These are phyloP conservation scores for Salminus brasiliensis DNA, from an alignment of 2,113 vertebrate species.

Conservation along the genomic window DNA sequence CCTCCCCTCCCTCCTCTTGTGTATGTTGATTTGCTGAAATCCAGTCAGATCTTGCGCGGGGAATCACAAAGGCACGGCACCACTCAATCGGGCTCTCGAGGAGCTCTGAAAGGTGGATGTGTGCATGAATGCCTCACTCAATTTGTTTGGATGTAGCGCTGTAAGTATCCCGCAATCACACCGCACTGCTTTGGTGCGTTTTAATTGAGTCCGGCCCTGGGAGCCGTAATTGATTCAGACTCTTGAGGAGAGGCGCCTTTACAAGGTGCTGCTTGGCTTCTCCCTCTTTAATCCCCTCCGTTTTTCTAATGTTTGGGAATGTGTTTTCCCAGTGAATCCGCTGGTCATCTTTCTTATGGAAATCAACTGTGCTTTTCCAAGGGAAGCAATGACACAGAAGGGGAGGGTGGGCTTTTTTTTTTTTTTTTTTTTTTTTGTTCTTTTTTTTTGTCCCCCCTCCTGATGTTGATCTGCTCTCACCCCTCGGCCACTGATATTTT, in stretches of 20 bases:
- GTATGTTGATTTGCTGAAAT: constrained; percentile 59
- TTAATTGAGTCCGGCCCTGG: constrained; percentile 88
- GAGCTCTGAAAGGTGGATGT: constrained; percentile 80
- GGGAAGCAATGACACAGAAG: constrained; percentile 66
- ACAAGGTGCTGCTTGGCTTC: constrained; percentile 87
- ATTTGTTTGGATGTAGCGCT: constrained; percentile 78
- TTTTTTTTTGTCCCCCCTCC: constrained; percentile 84
- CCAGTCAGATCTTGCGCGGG: constrained; percentile 71
- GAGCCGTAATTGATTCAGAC: constrained; percentile 92
- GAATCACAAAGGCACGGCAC: constrained; percentile 74
- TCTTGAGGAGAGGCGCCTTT: constrained; percentile 84
- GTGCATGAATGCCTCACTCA: constrained; percentile 78
- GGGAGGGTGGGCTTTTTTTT: constrained; percentile 64
- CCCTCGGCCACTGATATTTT: constrained; percentile 95
- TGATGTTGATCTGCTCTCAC: constrained; percentile 93
- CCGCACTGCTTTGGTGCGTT: constrained; percentile 75
- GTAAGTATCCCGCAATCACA: constrained; percentile 78
- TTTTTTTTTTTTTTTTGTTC: constrained; percentile 76
- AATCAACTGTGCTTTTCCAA: constrained; percentile 88
- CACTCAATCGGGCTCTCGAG: constrained; percentile 75
- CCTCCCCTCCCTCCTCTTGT: constrained; percentile 41
- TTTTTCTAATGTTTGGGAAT: constrained; percentile 94
- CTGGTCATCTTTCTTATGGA: constrained; percentile 98
- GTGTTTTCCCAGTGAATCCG: constrained; percentile 91
- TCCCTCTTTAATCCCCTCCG: constrained; percentile 88